These are phyloP conservation scores for Siderastrea radians DNA, from an alignment of 92 coral and sea anemone genomes.

Conservation along the genomic window DNA sequence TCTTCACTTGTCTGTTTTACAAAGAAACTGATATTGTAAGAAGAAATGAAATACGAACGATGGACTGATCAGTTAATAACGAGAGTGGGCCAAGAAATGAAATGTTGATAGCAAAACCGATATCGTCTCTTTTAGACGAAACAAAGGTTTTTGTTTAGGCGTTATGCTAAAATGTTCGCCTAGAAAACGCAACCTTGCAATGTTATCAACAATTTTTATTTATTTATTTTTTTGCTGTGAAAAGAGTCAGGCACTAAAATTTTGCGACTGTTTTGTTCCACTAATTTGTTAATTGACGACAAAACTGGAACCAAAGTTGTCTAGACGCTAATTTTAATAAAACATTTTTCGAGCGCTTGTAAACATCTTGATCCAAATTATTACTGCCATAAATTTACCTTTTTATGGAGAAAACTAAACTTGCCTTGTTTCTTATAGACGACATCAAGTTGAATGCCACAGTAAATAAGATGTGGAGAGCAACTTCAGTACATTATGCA, in stretches of 20 bases:
- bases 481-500: not conserved
- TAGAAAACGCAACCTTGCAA: not conserved
- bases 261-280: not conserved
- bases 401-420: not conserved
- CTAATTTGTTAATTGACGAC: not conserved
- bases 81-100: too few species aligned
- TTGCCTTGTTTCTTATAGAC: not conserved
- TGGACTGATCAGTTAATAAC: too few species aligned
- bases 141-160: not conserved
- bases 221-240: not conserved
- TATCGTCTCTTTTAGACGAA: not conserved
- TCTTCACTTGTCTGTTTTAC: not conserved
- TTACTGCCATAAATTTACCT: not conserved
- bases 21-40: not conserved
- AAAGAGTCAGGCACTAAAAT: not conserved
- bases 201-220: not conserved
- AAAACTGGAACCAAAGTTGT: not conserved
- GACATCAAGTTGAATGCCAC: too few species aligned
- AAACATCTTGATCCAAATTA: too few species aligned
- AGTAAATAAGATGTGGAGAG: too few species aligned
- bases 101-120: not conserved
- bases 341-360: not conserved
- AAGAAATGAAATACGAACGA: not conserved
- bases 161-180: not conserved
- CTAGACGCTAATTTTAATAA: not conserved